phyloP scores from a whole-genome alignment of 2,113 vertebrate species.

The Atlantisia rogersi region DNA sequence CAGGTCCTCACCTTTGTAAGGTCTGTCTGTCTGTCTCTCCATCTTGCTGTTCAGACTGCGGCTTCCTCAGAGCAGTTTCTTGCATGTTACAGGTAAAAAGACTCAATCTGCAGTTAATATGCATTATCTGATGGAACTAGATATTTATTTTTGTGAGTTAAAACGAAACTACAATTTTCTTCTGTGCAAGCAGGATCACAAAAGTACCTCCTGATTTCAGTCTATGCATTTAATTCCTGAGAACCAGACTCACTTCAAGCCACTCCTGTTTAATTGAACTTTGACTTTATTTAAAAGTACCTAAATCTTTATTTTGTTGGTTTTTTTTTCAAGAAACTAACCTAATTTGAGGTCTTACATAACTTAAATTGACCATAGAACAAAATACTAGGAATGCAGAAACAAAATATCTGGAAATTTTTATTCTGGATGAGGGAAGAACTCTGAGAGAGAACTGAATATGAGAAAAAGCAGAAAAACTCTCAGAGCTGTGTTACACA shows the following conservation, averaged over 20 bases:
- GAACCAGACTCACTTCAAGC: neutral
- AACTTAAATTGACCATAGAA: neutral
- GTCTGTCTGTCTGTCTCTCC: neutral
- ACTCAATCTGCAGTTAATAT: neutral
- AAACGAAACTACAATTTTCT: neutral
- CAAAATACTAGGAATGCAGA: neutral
- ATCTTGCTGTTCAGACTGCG: neutral
- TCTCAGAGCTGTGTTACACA: neutral
- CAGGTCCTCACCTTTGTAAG: neutral
- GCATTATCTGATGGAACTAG: neutral
- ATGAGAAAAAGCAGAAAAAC: slow-evolving; percentile 19
- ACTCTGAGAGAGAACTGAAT: neutral
- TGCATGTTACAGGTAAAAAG: rapidly evolving
- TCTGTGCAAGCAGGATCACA: neutral
- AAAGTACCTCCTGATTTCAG: neutral
- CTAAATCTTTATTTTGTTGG: neutral
- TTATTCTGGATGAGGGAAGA: slow-evolving; percentile 1
- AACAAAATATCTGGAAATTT: slow-evolving; percentile 1
- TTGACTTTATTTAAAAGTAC: neutral
- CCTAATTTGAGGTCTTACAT: neutral
- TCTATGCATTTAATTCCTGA: neutral
- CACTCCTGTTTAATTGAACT: neutral
- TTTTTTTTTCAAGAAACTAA: neutral
- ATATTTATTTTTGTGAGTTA: neutral
- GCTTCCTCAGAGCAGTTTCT: neutral